Percentiles rank a stretch among this genome's conserved stretches.
phyloP scores from a whole-genome alignment of 2,888 invertebrate genomes.

The Nineta flava region DNA sequence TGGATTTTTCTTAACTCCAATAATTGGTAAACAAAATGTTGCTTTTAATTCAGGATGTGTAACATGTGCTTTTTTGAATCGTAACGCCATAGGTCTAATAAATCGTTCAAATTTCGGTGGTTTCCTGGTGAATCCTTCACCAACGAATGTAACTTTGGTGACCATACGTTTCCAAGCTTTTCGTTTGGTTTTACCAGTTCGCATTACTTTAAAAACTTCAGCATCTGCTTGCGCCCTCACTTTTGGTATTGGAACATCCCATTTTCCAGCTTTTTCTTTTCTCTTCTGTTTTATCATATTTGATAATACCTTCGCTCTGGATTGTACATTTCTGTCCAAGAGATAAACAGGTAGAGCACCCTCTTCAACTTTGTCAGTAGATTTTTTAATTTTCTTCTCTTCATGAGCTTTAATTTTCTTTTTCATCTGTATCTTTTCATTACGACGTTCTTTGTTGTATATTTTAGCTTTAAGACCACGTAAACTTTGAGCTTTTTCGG shows the following conservation, averaged over 20 bases:
- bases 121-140: conserved; percentile 95
- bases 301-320: conserved; percentile 86
- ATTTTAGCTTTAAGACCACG: conserved; percentile 95
- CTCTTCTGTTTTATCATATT: conserved; percentile 99
- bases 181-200: conserved; percentile 78
- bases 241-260: conserved; percentile 99
- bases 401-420: conserved; percentile 97
- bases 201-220: conserved; percentile 89
- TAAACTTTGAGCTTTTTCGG: conserved; percentile 80
- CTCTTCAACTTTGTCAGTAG: conserved; percentile 65
- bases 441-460: conserved; percentile 88
- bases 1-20: conserved; percentile 98
- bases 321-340: conserved; percentile 91
- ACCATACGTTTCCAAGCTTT: conserved; percentile 99
- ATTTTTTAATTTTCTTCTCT: conserved; percentile 76
- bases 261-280: conserved; percentile 98
- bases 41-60: conserved; percentile 99
- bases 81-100: conserved; percentile 90
- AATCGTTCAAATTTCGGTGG: conserved; percentile 99
- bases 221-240: conserved; percentile 92
- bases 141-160: conserved; percentile 95
- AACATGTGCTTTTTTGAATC: conserved; percentile 96
- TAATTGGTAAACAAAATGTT: conserved; percentile 92
- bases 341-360: conserved; percentile 92
- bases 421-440: conserved; percentile 98